These are phyloP conservation scores for Phaedon cochleariae DNA, from an alignment of 2,888 invertebrate species.

Conservation along the genomic window DNA sequence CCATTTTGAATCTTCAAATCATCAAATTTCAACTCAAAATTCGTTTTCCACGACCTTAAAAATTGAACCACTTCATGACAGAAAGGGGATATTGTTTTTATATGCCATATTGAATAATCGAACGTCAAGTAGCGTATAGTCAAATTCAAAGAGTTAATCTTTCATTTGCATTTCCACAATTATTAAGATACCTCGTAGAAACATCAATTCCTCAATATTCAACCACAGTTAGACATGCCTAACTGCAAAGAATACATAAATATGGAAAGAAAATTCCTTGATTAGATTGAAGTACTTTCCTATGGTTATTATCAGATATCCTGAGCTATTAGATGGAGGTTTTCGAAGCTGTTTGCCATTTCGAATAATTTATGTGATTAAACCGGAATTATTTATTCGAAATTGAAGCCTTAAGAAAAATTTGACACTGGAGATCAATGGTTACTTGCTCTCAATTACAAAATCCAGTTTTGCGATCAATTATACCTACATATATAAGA, in stretches of 20 bases:
- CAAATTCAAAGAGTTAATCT: no score
- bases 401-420: slow-evolving; percentile 42
- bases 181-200: not conserved
- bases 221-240: not conserved
- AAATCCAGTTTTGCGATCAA: slow-evolving; percentile 37
- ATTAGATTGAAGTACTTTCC: not conserved
- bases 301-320: not conserved
- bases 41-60: no score
- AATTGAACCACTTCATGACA: no score
- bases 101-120: no score
- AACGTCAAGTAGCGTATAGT: no score
- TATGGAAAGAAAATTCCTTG: not conserved
- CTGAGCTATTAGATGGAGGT: no score
- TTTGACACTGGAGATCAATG: slow-evolving; percentile 33
- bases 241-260: not conserved
- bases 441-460: slow-evolving; percentile 42
- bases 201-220: not conserved
- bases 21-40: no score
- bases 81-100: no score
- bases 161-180: not conserved
- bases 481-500: slow-evolving; percentile 19
- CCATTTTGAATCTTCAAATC: no score
- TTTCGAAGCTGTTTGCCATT: not conserved
- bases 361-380: slow-evolving; percentile 42
- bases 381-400: slow-evolving; percentile 37